A percentile compares a stretch with the other conserved stretches of the same genome.
phyloP scores from a whole-genome alignment of 53 echinoderm and acorn worm species.

The Antedon mediterranea region DNA sequence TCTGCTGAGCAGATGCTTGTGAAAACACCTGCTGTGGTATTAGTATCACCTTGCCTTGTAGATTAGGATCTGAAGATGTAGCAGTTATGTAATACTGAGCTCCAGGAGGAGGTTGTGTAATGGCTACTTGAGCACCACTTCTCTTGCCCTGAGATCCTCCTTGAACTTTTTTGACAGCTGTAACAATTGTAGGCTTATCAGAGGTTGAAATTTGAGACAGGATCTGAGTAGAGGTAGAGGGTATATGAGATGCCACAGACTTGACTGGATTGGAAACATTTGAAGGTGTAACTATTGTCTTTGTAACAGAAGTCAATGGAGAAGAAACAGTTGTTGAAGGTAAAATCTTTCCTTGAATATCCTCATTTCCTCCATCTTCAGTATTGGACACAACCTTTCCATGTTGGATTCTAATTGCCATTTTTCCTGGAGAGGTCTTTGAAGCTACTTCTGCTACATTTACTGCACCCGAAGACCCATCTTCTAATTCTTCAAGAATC shows the following conservation, averaged over 20 bases:
- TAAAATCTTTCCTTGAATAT: conserved; percentile 9
- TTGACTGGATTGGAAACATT: neutral
- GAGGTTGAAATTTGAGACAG: neutral
- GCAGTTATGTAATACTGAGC: conserved; percentile 96
- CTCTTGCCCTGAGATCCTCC: neutral
- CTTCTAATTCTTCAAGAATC: neutral
- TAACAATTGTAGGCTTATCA: neutral
- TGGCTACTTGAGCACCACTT: neutral
- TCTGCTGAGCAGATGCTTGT: conserved; percentile 58
- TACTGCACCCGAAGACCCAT: conserved; percentile 20
- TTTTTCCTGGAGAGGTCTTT: conserved; percentile 17
- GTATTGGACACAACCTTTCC: conserved; percentile 35
- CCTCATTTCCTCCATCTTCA: conserved; percentile 4
- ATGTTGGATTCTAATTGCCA: conserved; percentile 47
- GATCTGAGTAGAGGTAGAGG: neutral
- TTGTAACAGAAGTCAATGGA: conserved; percentile 9
- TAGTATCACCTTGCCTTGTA: conserved; percentile 89
- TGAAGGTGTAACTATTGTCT: conserved; percentile 1
- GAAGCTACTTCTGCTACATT: conserved; percentile 56
- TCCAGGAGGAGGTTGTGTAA: conserved; percentile 59
- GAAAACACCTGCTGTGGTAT: conserved; percentile 93
- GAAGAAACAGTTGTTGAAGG: conserved; percentile 3
- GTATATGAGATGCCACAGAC: conserved; percentile 11
- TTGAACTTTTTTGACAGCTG: neutral
- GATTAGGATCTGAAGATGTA: conserved; percentile 89